Conservation (phyloP, 2,888 invertebrate genomes). For the Cosmopolites sordidus region DNA sequence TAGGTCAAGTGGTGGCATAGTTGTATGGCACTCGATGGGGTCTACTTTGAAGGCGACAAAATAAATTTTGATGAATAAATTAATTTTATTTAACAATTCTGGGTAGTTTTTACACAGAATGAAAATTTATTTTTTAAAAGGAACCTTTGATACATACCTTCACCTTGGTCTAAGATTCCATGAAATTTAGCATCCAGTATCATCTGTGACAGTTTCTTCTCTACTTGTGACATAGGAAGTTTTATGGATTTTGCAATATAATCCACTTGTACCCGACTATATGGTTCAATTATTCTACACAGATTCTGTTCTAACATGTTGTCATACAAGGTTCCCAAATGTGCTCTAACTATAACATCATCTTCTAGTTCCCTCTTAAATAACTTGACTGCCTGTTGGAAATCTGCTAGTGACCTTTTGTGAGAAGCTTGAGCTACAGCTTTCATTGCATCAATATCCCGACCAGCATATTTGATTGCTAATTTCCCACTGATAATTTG, state of each 20-base stretch:
- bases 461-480: conserved; percentile 92
- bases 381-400: conserved; percentile 82
- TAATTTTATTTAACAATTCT: too few relatives aligned
- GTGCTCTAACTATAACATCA: conserved; percentile 95
- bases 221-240: conserved; percentile 85
- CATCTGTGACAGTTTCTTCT: conserved; percentile 99
- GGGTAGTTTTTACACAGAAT: background rate
- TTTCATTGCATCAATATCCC: conserved; percentile 97
- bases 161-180: conserved; percentile 97
- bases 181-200: conserved; percentile 96
- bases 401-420: conserved; percentile 94
- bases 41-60: too few relatives aligned
- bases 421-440: conserved; percentile 94
- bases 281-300: conserved; percentile 97
- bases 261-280: conserved; percentile 91
- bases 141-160: conserved; percentile 52
- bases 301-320: conserved; percentile 99
- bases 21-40: too few relatives aligned
- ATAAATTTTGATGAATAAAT: too few relatives aligned
- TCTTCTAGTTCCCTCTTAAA: conserved; percentile 88
- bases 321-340: conserved; percentile 94
- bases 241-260: conserved; percentile 90
- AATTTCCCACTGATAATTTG: conserved; percentile 94
- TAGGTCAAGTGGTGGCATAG: too few relatives aligned
- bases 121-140: background rate